Conservation (phyloP, 2,113 vertebrate genomes). For the Chrysemys picta region DNA sequence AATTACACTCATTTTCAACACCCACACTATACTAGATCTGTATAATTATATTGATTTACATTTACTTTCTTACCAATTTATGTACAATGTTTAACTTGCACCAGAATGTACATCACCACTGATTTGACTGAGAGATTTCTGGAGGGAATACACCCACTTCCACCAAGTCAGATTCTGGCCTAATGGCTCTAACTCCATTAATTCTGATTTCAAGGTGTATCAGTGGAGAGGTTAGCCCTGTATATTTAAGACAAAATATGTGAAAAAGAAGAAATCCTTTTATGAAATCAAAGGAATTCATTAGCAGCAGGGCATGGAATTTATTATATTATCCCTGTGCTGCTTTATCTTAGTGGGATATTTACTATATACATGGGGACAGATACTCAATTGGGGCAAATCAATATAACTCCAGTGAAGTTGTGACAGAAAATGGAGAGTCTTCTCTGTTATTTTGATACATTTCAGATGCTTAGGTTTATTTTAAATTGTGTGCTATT, state of each 20-base stretch:
- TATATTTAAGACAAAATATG: neutral
- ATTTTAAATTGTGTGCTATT: neutral
- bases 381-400: neutral
- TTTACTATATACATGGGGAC: neutral
- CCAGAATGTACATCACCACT: neutral
- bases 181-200: accelerated
- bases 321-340: neutral
- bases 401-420: neutral
- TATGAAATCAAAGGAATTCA: neutral
- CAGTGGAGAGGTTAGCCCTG: neutral
- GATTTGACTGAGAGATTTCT: neutral
- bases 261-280: neutral
- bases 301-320: neutral
- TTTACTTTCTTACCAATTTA: neutral
- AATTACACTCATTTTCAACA: constrained; percentile 11
- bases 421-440: neutral
- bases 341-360: neutral
- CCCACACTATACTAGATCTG: neutral
- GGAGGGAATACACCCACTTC: neutral
- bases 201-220: neutral
- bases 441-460: neutral
- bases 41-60: neutral
- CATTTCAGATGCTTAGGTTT: neutral
- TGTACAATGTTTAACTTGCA: neutral
- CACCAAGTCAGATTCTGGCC: neutral